phyloP scores from a whole-genome alignment of 2,113 vertebrate species.

The Hymenochirus boettgeri region DNA sequence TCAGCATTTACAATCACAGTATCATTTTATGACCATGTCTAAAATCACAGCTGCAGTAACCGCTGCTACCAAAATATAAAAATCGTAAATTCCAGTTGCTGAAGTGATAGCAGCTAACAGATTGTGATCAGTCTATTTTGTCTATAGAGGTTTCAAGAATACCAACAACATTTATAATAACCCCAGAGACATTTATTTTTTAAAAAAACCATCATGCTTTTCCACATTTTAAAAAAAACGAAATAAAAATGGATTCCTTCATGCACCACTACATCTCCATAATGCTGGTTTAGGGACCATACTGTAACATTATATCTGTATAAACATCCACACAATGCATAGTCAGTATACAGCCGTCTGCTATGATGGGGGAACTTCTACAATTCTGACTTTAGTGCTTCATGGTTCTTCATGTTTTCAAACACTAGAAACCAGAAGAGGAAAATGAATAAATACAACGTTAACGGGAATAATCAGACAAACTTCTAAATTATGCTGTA shows the following conservation, averaged over 20 bases:
- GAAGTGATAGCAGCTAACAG: no score
- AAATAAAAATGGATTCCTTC: slow-evolving; percentile 35
- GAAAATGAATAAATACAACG: background rate
- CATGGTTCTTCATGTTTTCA: slow-evolving; percentile 72
- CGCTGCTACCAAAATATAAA: no score
- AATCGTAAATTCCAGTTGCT: no score
- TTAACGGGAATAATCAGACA: no score
- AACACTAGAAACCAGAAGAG: slow-evolving; percentile 56
- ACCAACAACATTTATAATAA: slow-evolving; percentile 44
- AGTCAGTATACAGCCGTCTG: slow-evolving; percentile 19
- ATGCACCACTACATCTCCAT: slow-evolving; percentile 50
- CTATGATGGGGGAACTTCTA: slow-evolving; percentile 45
- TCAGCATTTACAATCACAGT: no score
- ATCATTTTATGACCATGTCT: no score
- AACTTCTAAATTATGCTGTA: no score
- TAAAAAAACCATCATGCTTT: slow-evolving; percentile 48
- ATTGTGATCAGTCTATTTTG: no score
- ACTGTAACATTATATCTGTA: slow-evolving; percentile 16
- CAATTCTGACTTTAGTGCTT: slow-evolving; percentile 70
- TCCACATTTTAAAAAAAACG: slow-evolving; percentile 51
- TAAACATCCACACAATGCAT: slow-evolving; percentile 41
- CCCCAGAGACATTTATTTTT: slow-evolving; percentile 60
- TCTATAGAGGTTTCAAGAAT: background rate
- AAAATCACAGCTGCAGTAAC: no score
- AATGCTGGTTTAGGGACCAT: slow-evolving; percentile 49